Evolutionary conservation across 2,113 vertebrate species (phyloP).

Genomic region (Propithecus coquereli): DNA sequence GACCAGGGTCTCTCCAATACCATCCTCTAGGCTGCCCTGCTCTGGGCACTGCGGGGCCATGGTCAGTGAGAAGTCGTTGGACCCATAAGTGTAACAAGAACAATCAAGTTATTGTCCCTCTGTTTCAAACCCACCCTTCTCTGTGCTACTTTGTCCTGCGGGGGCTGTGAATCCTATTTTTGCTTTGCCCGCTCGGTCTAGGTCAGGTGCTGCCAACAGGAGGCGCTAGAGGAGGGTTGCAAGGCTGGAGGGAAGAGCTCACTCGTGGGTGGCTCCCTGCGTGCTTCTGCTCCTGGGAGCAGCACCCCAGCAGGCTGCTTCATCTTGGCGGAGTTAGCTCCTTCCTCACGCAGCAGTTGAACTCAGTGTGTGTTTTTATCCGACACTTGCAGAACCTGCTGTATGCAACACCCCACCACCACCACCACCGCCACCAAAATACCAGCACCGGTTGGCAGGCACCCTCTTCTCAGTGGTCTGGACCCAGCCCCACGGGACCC

Average conservation of each 20-base stretch:
- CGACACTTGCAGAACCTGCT: background rate
- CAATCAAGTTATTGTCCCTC: background rate
- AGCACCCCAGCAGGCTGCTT: background rate
- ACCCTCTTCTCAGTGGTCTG: background rate
- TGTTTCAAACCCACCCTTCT: background rate
- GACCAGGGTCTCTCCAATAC: background rate
- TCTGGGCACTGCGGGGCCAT: rapidly evolving
- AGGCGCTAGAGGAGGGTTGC: background rate
- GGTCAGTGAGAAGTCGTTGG: background rate
- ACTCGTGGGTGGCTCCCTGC: background rate
- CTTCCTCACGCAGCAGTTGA: background rate
- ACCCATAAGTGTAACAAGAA: background rate
- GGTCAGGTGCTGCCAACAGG: background rate
- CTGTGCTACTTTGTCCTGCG: background rate
- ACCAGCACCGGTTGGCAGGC: no score
- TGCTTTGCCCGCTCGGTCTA: background rate
- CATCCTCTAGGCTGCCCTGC: background rate
- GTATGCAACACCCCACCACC: rapidly evolving
- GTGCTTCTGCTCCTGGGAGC: background rate
- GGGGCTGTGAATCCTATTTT: background rate
- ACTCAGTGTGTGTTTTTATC: background rate
- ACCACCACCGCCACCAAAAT: background rate
- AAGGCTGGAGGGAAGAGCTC: background rate
- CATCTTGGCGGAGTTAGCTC: background rate
- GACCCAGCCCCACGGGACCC: background rate